Evolutionary conservation across 1,140 invertebrate species (phyloP).

Genomic region (Sarcophaga bullata): DNA sequence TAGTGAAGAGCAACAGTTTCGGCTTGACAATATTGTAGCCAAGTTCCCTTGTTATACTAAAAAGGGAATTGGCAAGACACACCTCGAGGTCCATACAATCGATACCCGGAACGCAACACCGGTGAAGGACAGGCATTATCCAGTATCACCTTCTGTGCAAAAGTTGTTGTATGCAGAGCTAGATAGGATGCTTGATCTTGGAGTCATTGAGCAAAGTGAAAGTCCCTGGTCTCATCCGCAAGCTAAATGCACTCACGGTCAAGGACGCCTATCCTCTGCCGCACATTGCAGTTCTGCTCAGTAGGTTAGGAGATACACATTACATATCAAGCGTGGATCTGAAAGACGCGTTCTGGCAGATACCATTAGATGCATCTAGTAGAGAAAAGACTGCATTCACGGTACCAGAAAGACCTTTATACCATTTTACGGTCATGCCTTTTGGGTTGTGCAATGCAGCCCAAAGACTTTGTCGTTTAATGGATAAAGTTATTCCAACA

Average conservation of each 20-base stretch:
- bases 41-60: background rate
- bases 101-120: background rate
- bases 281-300: constrained; percentile 46
- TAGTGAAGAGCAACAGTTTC: background rate
- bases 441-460: constrained; percentile 50
- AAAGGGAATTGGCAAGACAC: background rate
- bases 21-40: background rate
- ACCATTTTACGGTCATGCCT: constrained; percentile 42
- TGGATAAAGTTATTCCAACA: constrained; percentile 58
- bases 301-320: constrained; percentile 44
- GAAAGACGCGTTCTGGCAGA: constrained; percentile 59
- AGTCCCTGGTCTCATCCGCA: background rate
- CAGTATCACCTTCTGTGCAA: background rate
- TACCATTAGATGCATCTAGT: constrained; percentile 52
- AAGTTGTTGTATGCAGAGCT: background rate
- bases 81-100: background rate
- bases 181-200: background rate
- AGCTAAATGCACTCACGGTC: background rate
- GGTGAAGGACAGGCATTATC: background rate
- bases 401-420: constrained; percentile 36
- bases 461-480: constrained; percentile 18
- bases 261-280: constrained; percentile 54
- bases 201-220: background rate
- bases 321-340: constrained; percentile 47
- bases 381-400: constrained; percentile 66